Conservation (phyloP, 2,113 vertebrate species). For the Daphoenositta chrysoptera region DNA sequence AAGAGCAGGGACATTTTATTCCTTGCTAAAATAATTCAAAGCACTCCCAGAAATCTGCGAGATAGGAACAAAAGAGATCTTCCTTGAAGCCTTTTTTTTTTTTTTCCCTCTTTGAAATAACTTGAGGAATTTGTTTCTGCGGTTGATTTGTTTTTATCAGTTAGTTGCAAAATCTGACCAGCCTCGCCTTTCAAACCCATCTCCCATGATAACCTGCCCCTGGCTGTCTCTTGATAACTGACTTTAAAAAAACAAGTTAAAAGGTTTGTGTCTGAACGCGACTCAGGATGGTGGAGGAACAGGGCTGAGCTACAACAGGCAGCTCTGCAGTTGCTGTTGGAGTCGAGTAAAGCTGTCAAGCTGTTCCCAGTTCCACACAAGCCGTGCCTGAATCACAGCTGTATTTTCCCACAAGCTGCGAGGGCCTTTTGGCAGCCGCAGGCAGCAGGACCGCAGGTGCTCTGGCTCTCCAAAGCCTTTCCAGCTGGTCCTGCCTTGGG, state of each 20-base stretch:
- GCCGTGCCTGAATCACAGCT: neutral
- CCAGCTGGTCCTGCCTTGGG: neutral
- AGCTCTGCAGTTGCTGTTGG: neutral
- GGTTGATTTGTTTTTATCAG: constrained; percentile 33
- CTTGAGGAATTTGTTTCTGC: constrained; percentile 12
- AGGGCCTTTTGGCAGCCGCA: neutral
- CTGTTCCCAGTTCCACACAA: neutral
- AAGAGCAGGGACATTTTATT: constrained; percentile 16
- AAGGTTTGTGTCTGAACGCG: neutral
- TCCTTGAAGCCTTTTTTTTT: neutral
- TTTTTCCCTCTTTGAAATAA: neutral
- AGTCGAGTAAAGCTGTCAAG: neutral
- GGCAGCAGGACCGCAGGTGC: neutral
- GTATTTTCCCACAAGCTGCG: neutral
- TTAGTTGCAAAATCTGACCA: constrained; percentile 30
- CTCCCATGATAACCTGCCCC: constrained; percentile 3
- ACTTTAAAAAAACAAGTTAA: neutral
- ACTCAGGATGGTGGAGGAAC: neutral
- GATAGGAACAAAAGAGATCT: neutral
- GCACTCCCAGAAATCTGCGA: neutral
- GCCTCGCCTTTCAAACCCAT: neutral
- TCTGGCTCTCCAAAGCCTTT: neutral
- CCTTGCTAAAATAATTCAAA: constrained; percentile 31
- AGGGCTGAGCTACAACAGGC: neutral
- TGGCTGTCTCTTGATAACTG: neutral